Evolutionary conservation across 2,888 invertebrate genomes (phyloP), one percentile per base, ranked within the genome.

Genomic region (Anthophora plumipes): DNA sequence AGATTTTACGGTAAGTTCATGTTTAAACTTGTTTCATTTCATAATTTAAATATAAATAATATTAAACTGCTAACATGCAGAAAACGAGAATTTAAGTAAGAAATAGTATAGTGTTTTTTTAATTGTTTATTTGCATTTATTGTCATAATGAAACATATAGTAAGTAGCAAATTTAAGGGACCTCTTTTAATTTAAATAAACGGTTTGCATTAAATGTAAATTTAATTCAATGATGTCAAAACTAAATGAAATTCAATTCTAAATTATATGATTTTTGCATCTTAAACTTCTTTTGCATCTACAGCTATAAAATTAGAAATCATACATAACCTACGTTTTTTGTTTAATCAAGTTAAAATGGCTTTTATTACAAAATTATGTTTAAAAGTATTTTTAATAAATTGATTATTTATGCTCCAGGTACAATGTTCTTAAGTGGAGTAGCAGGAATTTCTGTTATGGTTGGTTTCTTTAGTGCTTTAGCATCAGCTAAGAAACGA

Each of bases 381-480:
- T 7, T 5, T 7, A n/a, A 48, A n/a, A 48, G 9, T 48, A 48
- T n/a, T 31, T 31, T 31, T 31, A 31, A 20, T 41, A 11, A 63
- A n/a, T 43, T 63, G 37, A 39, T 25, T 54, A 66, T 61, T 22
- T 54, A 39, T 59, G 9, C 22, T 76, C 20, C 39, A 97, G 97
- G 96, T 90, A 95, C 95, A 63, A 93, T 96, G 80, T 97, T 97
- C 92, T 92, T 97, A 67, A 95, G 96, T 39, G 94, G 96, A 52
- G 95, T 97, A 14, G 95, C 97, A 69, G 97, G 98, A 9, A 94
- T 97, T 61, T 97, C 98, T 0, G 96, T 97, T 2, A 91, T 98
- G 12, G 94, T 96, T 88, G 98, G 98, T 8, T 98, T 98, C 93
- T 96, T 97, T 37, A 95, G 95, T 74, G 97, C 98, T 11, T 87